Evolutionary conservation across 2,113 vertebrate genomes (phyloP), one percentile per base, ranked within the genome.

Genomic region (Notothenia rossii): DNA sequence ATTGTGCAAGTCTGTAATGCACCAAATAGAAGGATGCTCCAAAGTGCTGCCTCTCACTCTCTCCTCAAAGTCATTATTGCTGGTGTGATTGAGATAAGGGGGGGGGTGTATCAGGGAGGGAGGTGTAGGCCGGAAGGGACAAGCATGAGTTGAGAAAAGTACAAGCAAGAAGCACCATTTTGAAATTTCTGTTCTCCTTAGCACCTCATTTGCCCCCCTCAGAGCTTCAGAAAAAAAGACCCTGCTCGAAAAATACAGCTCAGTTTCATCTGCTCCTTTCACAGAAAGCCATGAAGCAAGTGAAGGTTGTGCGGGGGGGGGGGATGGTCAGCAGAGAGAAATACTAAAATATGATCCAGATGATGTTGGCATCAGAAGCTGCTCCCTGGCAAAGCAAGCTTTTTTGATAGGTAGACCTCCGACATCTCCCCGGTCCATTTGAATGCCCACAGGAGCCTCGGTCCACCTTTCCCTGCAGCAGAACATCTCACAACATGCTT

Each of bases 161-260:
- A 91, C 75, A 87, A 91, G 93, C 79, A 85, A 87, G 86, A 88
- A 94, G 93, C 94, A 95, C 92, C 91, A 85, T 95, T 90, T 88
- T 75, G 86, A 92, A 91, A 89, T 77, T 17, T 89, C 88, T 77
- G 75, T 83, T 87, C 49, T 75, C 84, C 50, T 50, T 80, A 87
- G 91, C 91, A 90, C 90, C 87, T 60, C 48, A 13, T 79, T 40
- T 71, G 50, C 55, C 40, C 50, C 29, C 59, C 68, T 45, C 50
- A 56, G 48, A 68, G 72, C 17, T 6, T 40, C 36, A 75, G 58
- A 54, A 3, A 43, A 50, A 18, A 49, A 43, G 56, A 75, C 62
- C 59, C 75, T 55, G 71, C 66, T 54, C 12, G 55, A 73, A 60
- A 72, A 14, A 12, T 20, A 18, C 65, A 74, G 72, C 79, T 79